Evolutionary conservation across 2,797 vertebrate genomes (phyloP).

Genomic region (Discoglossus pictus): DNA sequence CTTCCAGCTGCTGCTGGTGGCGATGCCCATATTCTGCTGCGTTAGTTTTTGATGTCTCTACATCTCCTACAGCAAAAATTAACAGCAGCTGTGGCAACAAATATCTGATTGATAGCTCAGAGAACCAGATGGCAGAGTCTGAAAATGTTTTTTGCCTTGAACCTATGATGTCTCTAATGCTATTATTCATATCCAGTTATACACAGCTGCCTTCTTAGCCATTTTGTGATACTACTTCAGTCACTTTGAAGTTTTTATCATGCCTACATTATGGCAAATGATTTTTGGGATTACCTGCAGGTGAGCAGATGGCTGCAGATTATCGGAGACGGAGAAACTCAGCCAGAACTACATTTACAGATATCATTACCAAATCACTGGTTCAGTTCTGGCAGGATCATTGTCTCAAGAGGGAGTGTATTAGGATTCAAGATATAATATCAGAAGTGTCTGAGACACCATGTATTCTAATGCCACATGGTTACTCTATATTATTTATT

Average conservation of each 20-base stretch:
- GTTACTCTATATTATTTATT: neutral
- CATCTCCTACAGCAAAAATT: constrained; percentile 45
- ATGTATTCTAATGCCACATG: no score
- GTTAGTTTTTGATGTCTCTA: constrained; percentile 37
- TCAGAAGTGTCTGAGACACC: neutral
- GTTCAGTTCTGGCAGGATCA: neutral
- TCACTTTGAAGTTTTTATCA: constrained; percentile 34
- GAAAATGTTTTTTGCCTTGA: constrained; percentile 47
- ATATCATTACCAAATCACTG: constrained; percentile 32
- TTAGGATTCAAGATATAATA: constrained; percentile 3
- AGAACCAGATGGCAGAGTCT: constrained; percentile 43
- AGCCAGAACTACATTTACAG: constrained; percentile 1
- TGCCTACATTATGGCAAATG: constrained; percentile 36
- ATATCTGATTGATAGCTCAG: constrained; percentile 41
- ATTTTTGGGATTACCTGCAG: constrained; percentile 36
- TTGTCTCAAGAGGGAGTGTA: neutral
- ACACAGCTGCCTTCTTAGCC: constrained; percentile 19
- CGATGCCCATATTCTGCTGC: constrained; percentile 37
- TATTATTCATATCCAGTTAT: constrained; percentile 42
- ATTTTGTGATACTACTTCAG: constrained; percentile 26
- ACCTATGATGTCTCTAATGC: constrained; percentile 34
- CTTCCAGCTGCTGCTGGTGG: constrained; percentile 43
- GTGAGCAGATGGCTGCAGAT: constrained; percentile 33
- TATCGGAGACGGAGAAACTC: constrained; percentile 5
- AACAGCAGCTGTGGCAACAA: constrained; percentile 40